Base-by-base conservation (phyloP, 2,888 invertebrate species). In the Rambutsinella grinnellia region DNA sequence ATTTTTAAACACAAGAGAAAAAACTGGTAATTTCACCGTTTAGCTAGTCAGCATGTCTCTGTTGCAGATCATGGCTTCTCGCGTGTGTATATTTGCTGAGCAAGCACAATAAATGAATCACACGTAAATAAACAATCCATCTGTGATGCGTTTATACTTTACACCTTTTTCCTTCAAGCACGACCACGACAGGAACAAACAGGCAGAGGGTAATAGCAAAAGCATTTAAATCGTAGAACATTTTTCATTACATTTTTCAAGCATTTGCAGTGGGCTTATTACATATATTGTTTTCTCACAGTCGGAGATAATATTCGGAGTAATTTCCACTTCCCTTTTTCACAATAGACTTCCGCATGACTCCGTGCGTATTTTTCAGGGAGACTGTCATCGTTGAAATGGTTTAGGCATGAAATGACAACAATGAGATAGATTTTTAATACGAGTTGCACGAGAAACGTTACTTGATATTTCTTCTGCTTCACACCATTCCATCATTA, bases 301-400 rank as follows among this genome's bases (percentile, higher is more conserved):
- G n/a, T n/a, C n/a, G n/a, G n/a, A n/a, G 47, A 56, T 44, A 44
- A 27, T 49, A 70, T 53, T 53, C 44, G 44, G 17, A 72, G 65
- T 72, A 58, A 66, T 72, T 72, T 72, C 72, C 72, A 72, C 72
- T 72, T 72, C 72, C 72, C 66, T 66, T 72, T 72, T 56, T 46
- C 53, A 66, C 72, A 72, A 72, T 72, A 60, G 27, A 53, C 46
- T 65, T 72, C 72, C 65, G 65, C 60, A 66, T 71, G 65, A 71
- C 57, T 72, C 65, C 66, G 72, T 66, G 72, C 65, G 63, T 72
- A 54, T 24, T 46, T 60, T 54, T 60, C 65, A 61, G 23, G 36
- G 13, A 28, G 56, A 68, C 49, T 69, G 57, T 5, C 36, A 36
- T 13, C 5, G 5, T 8, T 8, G 13, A 36, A 5, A 8, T 13